phyloP scores from a whole-genome alignment of 2,113 vertebrate genomes.

The Strigops habroptila region DNA sequence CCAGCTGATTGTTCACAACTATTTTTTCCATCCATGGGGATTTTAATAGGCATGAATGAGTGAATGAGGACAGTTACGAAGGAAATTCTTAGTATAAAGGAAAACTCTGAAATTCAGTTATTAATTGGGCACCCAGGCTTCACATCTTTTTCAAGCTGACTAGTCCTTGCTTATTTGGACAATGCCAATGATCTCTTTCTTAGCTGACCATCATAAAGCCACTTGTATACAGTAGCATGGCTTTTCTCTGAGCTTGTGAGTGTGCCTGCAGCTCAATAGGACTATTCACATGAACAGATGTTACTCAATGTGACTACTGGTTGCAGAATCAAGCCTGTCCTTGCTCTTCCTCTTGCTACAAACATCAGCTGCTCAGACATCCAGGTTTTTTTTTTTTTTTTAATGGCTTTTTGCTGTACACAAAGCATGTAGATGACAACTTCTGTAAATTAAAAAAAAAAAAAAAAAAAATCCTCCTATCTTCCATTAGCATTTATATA shows the following conservation, averaged over 20 bases:
- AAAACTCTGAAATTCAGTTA: neutral
- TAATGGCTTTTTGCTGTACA: constrained; percentile 3
- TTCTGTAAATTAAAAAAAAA: neutral
- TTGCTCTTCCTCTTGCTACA: constrained; percentile 51
- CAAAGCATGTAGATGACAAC: neutral
- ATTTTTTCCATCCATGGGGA: neutral
- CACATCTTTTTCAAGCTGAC: neutral
- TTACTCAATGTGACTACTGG: constrained; percentile 38
- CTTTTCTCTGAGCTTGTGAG: constrained; percentile 16
- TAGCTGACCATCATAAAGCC: constrained; percentile 22
- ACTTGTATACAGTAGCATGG: neutral
- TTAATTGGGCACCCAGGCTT: neutral
- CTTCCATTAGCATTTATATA: neutral
- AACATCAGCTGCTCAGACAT: constrained; percentile 56
- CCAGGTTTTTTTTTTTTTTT: neutral
- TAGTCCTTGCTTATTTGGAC: neutral
- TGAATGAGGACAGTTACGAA: neutral
- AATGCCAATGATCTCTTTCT: neutral
- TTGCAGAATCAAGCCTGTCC: constrained; percentile 39
- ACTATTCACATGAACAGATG: constrained; percentile 63
- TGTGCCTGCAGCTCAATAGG: constrained; percentile 40
- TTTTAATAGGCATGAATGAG: constrained; percentile 2
- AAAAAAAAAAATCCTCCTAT: neutral
- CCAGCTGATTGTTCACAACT: constrained; percentile 1
- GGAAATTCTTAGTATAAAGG: neutral